Conservation (phyloP, 2,888 invertebrate species). For the Agrilus biguttatus region DNA sequence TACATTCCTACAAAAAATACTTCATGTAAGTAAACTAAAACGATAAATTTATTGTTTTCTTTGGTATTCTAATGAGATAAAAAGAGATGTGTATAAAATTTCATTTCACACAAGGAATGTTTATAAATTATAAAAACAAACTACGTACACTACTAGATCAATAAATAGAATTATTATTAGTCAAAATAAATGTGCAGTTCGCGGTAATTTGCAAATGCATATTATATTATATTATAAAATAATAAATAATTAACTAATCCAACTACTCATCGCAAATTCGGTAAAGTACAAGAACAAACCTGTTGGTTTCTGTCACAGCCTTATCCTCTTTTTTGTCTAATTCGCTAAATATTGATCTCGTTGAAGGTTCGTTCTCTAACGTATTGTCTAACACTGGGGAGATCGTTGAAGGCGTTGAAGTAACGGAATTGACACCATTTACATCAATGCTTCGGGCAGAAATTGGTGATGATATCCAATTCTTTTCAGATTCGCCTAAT, state of each 20-base stretch:
- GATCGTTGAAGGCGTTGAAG: conserved; percentile 44
- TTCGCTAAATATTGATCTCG: conserved; percentile 15
- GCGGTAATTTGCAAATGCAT: too few species aligned
- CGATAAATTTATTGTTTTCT: too few species aligned
- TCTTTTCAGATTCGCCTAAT: conserved; percentile 24
- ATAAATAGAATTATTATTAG: too few species aligned
- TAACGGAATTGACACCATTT: conserved; percentile 23
- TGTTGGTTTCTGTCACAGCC: conserved; percentile 10
- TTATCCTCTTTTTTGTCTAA: conserved; percentile 22
- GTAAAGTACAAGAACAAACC: conserved; percentile 7
- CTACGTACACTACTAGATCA: too few species aligned
- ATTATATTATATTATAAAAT: too few species aligned
- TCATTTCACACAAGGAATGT: neutral
- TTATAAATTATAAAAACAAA: too few species aligned
- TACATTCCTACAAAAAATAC: neutral
- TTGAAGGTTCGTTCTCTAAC: conserved; percentile 23
- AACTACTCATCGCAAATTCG: neutral
- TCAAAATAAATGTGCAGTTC: too few species aligned
- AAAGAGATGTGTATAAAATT: too few species aligned
- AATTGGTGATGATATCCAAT: conserved; percentile 25
- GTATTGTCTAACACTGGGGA: conserved; percentile 35
- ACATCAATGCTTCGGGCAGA: conserved; percentile 20
- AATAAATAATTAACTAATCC: too few species aligned
- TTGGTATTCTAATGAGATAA: too few species aligned
- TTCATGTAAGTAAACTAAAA: neutral